Base-by-base conservation (phyloP, 2,113 vertebrate species). In the Lipophrys pholis region DNA sequence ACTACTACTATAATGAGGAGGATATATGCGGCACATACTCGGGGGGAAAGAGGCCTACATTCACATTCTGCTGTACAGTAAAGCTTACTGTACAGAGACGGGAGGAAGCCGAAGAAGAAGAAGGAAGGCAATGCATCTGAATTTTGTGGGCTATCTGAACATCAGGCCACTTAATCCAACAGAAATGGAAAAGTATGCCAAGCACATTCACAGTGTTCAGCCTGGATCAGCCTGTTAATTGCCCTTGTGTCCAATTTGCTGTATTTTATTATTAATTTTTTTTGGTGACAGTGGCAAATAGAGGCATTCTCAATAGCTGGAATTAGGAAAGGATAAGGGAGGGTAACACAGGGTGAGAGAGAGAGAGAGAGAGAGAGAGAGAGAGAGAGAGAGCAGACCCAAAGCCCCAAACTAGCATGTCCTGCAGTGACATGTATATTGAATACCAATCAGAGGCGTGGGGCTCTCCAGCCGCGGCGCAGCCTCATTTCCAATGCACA, bases 401-500 rank as follows among this genome's bases (percentile, higher is more conserved):
- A n/a, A n/a, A n/a, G n/a, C n/a, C 73, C 68, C 60, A 80, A 84
- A 93, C 93, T 86, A 89, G 85, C 93, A 93, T 93, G 94, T 96
- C 95, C 95, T 93, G 93, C 95, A 96, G 93, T 96, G 94, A 95
- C 95, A 94, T 96, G 95, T 95, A 95, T 92, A 93, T 76, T 95
- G 96, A 97, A 97, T 97, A 96, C 95, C 96, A 96, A 97, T 97
- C 94, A 95, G 95, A 95, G 93, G 90, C 92, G 79, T 72, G 77
- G 90, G 69, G 90, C 87, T 95, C 92, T 92, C 92, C 93, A 92
- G 93, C 93, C 91, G 91, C 89, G 87, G 94, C 90, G 85, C 95
- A 93, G 94, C 92, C 95, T 97, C 95, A 95, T 97, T 97, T 95
- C 92, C 93, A 95, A 96, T 96, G 96, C 95, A 90, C 95, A 95